Conservation (phyloP, 2,113 vertebrate genomes). For the Vireo altiloquus region DNA sequence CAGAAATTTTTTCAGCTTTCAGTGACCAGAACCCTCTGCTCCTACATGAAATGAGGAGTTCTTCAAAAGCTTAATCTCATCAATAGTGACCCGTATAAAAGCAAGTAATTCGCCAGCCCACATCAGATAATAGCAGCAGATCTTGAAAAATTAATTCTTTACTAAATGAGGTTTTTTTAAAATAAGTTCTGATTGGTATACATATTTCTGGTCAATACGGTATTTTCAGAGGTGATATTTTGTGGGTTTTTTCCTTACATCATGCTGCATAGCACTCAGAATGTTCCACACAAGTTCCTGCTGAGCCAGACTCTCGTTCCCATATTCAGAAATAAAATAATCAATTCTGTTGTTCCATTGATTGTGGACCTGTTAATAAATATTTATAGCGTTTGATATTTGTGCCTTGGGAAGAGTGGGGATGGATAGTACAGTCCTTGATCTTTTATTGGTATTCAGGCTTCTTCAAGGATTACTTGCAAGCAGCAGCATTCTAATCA, state of each 20-base stretch:
- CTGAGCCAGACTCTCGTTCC: conserved; percentile 15
- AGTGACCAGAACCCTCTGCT: neutral
- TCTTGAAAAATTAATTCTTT: neutral
- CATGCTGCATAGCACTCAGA: conserved; percentile 32
- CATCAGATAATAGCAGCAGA: neutral
- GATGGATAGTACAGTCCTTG: neutral
- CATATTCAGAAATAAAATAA: conserved; percentile 42
- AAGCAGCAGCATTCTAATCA: neutral
- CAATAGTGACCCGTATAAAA: neutral
- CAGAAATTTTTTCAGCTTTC: neutral
- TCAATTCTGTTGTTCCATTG: conserved; percentile 23
- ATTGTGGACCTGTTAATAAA: conserved; percentile 31
- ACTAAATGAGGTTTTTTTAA: neutral
- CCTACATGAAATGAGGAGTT: neutral
- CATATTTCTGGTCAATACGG: neutral
- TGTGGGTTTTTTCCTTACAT: neutral
- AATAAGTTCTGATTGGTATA: neutral
- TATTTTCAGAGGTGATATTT: neutral
- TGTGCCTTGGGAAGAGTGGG: neutral
- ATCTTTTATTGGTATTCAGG: neutral
- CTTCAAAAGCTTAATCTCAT: neutral
- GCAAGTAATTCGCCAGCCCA: neutral
- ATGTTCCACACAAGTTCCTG: conserved; percentile 1
- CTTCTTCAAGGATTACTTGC: neutral
- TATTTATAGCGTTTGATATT: neutral